Base-by-base conservation (phyloP, 2,113 vertebrate species). In the Larimichthys polyactis region DNA sequence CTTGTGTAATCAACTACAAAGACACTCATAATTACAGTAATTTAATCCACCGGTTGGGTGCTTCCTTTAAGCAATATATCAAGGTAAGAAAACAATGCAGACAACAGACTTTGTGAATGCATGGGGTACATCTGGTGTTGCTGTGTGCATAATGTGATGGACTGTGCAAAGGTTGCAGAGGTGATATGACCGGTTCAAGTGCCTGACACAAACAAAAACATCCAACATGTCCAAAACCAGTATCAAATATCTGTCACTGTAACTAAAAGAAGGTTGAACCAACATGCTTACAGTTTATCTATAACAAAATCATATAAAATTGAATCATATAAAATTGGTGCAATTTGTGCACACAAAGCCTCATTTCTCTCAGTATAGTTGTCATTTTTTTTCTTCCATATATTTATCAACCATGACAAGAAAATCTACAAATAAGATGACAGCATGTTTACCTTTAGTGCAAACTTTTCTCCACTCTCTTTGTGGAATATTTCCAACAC, bases 401-500 rank as follows among this genome's bases (percentile, higher is more conserved):
- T 5, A 11, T 32, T 7, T 32, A 70, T 40, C 16, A 24, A 46
- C 11, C 4, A 14, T 17, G 19, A 11, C 16, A 48, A 11, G 17
- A 49, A 40, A 4, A 24, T 7, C 11, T 29, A 17, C 19, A 1
- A 70, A 11, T 20, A 5, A 20, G 19, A 46, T 14, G 27, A 59
- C 19, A 44, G 32, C 19, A 5, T 29, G 40, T 70, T 89, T 93
- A 97, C 96, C 95, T 97, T 97, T 0, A 97, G 91, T 8, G 97
- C 97, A 87, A 94, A 97, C 87, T 97, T 96, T 67, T 96, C 94
- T 22, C 94, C 95, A 24, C 90, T 96, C 82, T 95, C 95, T 94
- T 95, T 96, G 44, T 92, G 95, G 77, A 96, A 96, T 90, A 96
- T 96, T 87, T 96, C 96, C 93, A 96, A 83, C 75, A 97, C 96